A percentile compares a stretch with the other conserved stretches of the same genome.
phyloP scores from a whole-genome alignment of 2,888 invertebrate genomes.

The Dolichomitus sp. region DNA sequence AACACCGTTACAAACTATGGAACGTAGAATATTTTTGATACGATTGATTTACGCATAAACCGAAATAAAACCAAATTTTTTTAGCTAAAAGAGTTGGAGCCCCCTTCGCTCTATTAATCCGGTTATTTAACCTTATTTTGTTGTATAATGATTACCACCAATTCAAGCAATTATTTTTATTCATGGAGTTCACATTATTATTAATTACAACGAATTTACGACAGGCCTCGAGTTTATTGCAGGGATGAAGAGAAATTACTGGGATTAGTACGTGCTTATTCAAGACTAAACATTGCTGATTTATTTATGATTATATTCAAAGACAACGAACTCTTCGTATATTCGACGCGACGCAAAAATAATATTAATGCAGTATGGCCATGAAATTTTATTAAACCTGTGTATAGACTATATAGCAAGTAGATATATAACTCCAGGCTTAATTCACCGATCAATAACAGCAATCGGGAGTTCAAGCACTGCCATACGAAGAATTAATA shows the following conservation, averaged over 20 bases:
- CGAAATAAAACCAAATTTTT: too few species aligned
- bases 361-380: slow-evolving; percentile 2
- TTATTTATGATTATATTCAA: neutral
- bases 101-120: too few species aligned
- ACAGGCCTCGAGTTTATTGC: neutral
- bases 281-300: neutral
- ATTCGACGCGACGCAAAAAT: slow-evolving; percentile 6
- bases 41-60: too few species aligned
- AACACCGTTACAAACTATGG: too few species aligned
- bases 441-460: slow-evolving; percentile 61
- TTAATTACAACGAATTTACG: too few species aligned
- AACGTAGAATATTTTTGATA: too few species aligned
- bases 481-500: slow-evolving; percentile 62
- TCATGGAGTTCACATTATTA: too few species aligned
- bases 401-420: neutral
- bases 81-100: too few species aligned
- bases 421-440: slow-evolving; percentile 37
- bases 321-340: neutral
- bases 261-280: neutral
- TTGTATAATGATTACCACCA: too few species aligned
- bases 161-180: too few species aligned
- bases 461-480: slow-evolving; percentile 38
- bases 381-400: slow-evolving; percentile 57
- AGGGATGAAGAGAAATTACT: neutral
- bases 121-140: too few species aligned